Conservation (phyloP, 1,140 invertebrate genomes). For the Carcinoscorpius rotundicauda region DNA sequence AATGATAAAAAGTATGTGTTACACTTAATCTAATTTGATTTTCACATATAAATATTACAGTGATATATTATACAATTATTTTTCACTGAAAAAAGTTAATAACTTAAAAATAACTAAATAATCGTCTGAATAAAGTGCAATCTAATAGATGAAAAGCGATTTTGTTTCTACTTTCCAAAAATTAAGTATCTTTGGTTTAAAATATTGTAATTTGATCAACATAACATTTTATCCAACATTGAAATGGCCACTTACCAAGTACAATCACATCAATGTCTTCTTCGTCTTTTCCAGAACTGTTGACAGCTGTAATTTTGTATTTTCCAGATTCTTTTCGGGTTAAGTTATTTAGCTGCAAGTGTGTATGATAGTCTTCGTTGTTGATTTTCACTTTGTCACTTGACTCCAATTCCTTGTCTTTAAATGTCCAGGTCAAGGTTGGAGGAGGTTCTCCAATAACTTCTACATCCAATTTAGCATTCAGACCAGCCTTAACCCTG, state of each 20-base stretch:
- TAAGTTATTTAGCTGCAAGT: slow-evolving; percentile 65
- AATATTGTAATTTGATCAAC: too few relatives aligned
- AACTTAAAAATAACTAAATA: too few relatives aligned
- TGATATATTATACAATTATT: too few relatives aligned
- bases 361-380: slow-evolving; percentile 87
- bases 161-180: too few relatives aligned
- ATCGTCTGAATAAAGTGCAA: too few relatives aligned
- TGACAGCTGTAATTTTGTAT: slow-evolving; percentile 83
- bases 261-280: slow-evolving; percentile 89
- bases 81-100: too few relatives aligned
- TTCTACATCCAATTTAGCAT: slow-evolving; percentile 84
- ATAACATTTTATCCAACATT: too few relatives aligned
- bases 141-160: too few relatives aligned
- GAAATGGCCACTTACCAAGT: slow-evolving; percentile 31
- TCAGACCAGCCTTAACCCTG: slow-evolving; percentile 77
- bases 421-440: slow-evolving; percentile 76
- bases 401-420: slow-evolving; percentile 44
- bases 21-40: too few relatives aligned
- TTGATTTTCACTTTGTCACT: slow-evolving; percentile 49
- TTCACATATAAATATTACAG: too few relatives aligned
- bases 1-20: too few relatives aligned
- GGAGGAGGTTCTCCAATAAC: slow-evolving; percentile 92
- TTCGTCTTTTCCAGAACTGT: slow-evolving; percentile 84
- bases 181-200: too few relatives aligned
- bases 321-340: slow-evolving; percentile 70